Conservation (phyloP, 2,113 vertebrate species). For the Oceanites oceanicus region DNA sequence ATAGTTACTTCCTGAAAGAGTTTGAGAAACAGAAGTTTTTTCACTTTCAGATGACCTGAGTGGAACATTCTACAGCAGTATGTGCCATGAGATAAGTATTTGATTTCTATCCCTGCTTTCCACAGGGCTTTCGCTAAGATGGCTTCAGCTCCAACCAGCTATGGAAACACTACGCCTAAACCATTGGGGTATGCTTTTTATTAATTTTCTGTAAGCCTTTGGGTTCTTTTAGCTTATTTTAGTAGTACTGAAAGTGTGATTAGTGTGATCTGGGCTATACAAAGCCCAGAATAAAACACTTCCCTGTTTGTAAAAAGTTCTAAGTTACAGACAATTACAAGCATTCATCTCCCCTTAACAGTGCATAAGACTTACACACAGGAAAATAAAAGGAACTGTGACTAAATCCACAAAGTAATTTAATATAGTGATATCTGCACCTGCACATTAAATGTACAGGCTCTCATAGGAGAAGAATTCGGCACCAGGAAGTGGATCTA, state of each 20-base stretch:
- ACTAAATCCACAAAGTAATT: not conserved
- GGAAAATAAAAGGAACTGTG: not conserved
- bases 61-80: not conserved
- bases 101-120: conserved; percentile 32
- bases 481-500: not conserved
- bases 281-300: not conserved
- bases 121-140: conserved; percentile 94
- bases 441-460: not conserved
- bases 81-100: not conserved
- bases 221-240: not conserved
- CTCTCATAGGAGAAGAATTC: not conserved
- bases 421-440: not conserved
- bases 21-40: not conserved
- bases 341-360: not conserved
- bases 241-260: not conserved
- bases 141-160: conserved; percentile 90
- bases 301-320: not conserved
- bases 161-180: conserved; percentile 88
- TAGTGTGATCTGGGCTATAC: not conserved
- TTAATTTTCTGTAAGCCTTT: not conserved
- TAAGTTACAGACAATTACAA: not conserved
- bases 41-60: not conserved
- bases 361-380: not conserved
- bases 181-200: conserved; percentile 86
- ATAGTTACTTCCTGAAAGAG: not conserved